Evolutionary conservation across 2,797 vertebrate species (phyloP).

Genomic region (Trematomus bernacchii): DNA sequence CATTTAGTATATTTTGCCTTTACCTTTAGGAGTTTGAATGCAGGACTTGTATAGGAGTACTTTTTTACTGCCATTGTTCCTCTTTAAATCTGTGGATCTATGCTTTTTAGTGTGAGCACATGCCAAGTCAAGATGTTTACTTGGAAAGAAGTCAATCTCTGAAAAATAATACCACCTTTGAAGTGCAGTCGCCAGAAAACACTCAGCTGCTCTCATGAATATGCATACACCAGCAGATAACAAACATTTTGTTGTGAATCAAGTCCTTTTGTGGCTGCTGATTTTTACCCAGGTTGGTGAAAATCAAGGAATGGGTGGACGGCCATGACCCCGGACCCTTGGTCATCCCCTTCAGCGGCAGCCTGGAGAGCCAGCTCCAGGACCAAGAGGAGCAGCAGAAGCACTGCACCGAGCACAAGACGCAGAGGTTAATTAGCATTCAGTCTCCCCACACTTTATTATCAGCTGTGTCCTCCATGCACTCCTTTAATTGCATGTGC

Average conservation of each 20-base stretch:
- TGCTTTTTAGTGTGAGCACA: not conserved
- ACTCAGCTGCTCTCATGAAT: constrained; percentile 88
- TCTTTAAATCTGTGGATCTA: constrained; percentile 4
- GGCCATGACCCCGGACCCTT: constrained; percentile 92
- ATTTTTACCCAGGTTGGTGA: constrained; percentile 89
- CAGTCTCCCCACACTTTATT: constrained; percentile 99
- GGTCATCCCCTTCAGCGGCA: constrained; percentile 95
- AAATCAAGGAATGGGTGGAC: constrained; percentile 99
- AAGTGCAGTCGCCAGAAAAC: constrained; percentile 88
- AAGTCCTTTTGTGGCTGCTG: constrained; percentile 75
- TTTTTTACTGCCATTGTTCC: not conserved
- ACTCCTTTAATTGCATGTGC: constrained; percentile 99
- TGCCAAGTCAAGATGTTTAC: not conserved
- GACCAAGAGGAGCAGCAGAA: constrained; percentile 92
- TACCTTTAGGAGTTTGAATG: constrained; percentile 7
- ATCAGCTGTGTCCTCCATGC: constrained; percentile 99
- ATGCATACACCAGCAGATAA: constrained; percentile 89
- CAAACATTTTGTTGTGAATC: constrained; percentile 89
- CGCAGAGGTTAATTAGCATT: constrained; percentile 99
- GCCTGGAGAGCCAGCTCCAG: constrained; percentile 93
- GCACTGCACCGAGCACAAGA: constrained; percentile 96
- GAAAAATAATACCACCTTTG: constrained; percentile 80
- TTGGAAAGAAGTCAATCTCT: constrained; percentile 30
- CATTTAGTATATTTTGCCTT: too few species aligned
- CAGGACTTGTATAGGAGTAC: not conserved